These are phyloP conservation scores for Hybos culiciformis DNA, from an alignment of 2,888 invertebrate genomes.

Conservation along the genomic window DNA sequence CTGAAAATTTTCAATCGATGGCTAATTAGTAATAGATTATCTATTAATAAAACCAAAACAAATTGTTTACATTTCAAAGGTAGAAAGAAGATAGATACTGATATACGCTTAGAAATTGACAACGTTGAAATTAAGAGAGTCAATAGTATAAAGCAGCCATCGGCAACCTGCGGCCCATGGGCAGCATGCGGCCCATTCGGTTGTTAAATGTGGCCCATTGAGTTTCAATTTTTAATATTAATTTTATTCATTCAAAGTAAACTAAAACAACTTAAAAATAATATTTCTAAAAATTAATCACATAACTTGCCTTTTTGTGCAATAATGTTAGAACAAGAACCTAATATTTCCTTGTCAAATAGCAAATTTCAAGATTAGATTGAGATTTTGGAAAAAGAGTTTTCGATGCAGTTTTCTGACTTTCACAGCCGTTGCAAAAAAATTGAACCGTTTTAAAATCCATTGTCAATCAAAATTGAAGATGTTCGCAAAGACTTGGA, in stretches of 20 bases:
- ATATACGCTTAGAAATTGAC: too few relatives aligned
- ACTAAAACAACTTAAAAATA: conserved; percentile 1
- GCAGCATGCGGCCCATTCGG: background rate
- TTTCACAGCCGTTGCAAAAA: too few relatives aligned
- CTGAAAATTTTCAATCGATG: background rate
- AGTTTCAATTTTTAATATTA: background rate
- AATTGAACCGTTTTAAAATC: too few relatives aligned
- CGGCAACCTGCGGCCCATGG: background rate
- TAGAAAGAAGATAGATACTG: background rate
- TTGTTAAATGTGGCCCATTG: background rate
- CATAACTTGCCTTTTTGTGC: conserved; percentile 1
- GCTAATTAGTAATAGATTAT: background rate
- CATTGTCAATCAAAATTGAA: conserved; percentile 3
- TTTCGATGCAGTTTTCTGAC: too few relatives aligned
- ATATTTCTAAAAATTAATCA: background rate
- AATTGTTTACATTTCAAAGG: background rate
- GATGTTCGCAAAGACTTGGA: conserved; percentile 1
- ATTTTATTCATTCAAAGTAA: background rate
- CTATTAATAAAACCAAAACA: background rate
- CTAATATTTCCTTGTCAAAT: background rate
- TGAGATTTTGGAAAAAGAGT: too few relatives aligned
- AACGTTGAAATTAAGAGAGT: too few relatives aligned
- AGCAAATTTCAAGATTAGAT: background rate
- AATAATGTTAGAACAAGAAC: background rate
- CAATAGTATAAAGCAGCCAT: background rate